A percentile compares a stretch with the other conserved stretches of the same genome.
These are phyloP conservation scores for Drosophila seguyi DNA, from an alignment of 1,140 invertebrate genomes.

Conservation along the genomic window DNA sequence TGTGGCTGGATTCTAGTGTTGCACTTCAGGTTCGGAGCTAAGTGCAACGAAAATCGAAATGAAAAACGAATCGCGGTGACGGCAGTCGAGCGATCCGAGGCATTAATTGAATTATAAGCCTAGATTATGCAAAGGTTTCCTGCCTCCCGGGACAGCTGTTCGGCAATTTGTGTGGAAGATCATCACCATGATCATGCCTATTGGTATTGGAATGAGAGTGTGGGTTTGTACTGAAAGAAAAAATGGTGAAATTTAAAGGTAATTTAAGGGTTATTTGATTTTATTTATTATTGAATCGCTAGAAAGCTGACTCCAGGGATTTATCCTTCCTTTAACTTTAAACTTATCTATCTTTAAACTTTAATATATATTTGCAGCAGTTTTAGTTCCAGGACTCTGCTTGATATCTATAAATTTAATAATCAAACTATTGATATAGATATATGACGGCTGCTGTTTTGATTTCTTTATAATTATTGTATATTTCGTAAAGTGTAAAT, in stretches of 20 bases:
- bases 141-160: constrained; percentile 67
- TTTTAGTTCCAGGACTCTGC: neutral
- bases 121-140: constrained; percentile 85
- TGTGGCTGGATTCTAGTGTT: constrained; percentile 81
- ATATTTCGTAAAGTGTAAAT: neutral
- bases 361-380: too few relatives aligned
- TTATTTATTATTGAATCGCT: too few relatives aligned
- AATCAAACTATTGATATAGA: neutral
- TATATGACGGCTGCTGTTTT: neutral
- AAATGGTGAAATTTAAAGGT: neutral
- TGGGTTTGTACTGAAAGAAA: neutral
- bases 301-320: too few relatives aligned
- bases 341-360: too few relatives aligned
- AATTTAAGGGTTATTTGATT: too few relatives aligned
- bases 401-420: neutral
- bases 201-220: constrained; percentile 3
- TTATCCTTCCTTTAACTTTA: too few relatives aligned
- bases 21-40: constrained; percentile 71
- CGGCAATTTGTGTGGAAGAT: constrained; percentile 74
- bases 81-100: constrained; percentile 48
- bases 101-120: constrained; percentile 85
- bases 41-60: constrained; percentile 59
- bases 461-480: neutral
- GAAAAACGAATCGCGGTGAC: constrained; percentile 12
- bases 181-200: constrained; percentile 45